phyloP scores from a whole-genome alignment of 2,888 invertebrate genomes.

The Zaprionus lineosus region DNA sequence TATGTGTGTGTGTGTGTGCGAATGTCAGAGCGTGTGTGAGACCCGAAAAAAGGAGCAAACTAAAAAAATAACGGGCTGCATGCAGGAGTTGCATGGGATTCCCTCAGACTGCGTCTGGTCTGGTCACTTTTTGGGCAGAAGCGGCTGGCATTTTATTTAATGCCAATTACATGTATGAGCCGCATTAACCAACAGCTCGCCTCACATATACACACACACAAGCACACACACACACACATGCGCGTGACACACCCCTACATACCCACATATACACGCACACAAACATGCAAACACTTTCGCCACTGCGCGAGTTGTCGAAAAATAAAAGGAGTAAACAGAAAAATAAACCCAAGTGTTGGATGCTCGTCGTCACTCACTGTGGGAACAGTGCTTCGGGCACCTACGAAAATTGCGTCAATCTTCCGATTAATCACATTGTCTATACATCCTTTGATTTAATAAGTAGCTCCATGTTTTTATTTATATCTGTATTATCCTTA shows the following conservation, averaged over 20 bases:
- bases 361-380: slow-evolving; percentile 49
- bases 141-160: slow-evolving; percentile 71
- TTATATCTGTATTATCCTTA: no score
- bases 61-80: slow-evolving; percentile 55
- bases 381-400: slow-evolving; percentile 30
- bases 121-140: slow-evolving; percentile 37
- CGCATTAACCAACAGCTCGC: slow-evolving; percentile 67
- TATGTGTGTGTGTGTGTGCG: background rate
- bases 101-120: slow-evolving; percentile 23
- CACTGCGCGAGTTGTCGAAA: slow-evolving; percentile 44
- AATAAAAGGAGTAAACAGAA: slow-evolving; percentile 26
- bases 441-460: no score
- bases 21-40: slow-evolving; percentile 27
- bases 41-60: slow-evolving; percentile 69
- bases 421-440: no score
- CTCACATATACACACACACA: slow-evolving; percentile 25
- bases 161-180: slow-evolving; percentile 78
- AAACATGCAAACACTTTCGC: slow-evolving; percentile 56
- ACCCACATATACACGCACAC: slow-evolving; percentile 13
- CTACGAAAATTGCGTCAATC: no score
- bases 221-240: slow-evolving; percentile 11
- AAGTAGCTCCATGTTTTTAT: no score
- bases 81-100: slow-evolving; percentile 16
- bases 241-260: slow-evolving; percentile 29
- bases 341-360: slow-evolving; percentile 27